Evolutionary conservation across 2,797 vertebrate genomes (phyloP).

Genomic region (Pachyuromys duprasi): DNA sequence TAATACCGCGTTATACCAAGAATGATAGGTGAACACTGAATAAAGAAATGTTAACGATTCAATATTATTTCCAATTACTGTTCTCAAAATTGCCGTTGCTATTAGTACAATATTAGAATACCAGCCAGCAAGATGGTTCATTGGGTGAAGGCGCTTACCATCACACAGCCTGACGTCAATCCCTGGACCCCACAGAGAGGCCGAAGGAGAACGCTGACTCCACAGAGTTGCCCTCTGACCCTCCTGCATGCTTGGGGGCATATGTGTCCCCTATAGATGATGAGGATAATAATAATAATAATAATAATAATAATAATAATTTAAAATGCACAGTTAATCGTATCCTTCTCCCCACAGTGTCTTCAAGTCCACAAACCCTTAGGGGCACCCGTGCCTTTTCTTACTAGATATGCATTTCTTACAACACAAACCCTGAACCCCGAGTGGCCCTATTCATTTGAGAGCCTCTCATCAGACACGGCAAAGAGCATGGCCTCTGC

Average conservation of each 20-base stretch:
- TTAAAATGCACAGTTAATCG: not conserved
- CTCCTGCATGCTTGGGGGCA: not conserved
- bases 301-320: not conserved
- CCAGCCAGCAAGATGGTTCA: not conserved
- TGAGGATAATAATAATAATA: not conserved
- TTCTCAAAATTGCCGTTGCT: not conserved
- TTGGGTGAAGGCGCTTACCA: not conserved
- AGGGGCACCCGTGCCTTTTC: not conserved
- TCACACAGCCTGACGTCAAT: not conserved
- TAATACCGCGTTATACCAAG: not conserved
- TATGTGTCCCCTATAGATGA: too few relatives aligned
- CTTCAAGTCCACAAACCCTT: not conserved
- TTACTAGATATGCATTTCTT: not conserved
- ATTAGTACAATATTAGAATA: not conserved
- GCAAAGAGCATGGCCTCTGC: not conserved
- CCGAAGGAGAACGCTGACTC: not conserved
- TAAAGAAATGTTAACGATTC: not conserved
- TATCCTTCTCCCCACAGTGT: not conserved
- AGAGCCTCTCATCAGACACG: not conserved
- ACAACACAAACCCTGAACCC: not conserved
- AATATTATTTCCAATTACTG: not conserved
- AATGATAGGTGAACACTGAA: not conserved
- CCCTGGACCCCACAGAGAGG: not conserved
- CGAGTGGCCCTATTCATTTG: not conserved
- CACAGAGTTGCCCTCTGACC: not conserved